Percentiles rank a stretch among this genome's conserved stretches.
These are phyloP conservation scores for Coregonus clupeaformis DNA, from an alignment of 2,113 vertebrate genomes.

Conservation along the genomic window DNA sequence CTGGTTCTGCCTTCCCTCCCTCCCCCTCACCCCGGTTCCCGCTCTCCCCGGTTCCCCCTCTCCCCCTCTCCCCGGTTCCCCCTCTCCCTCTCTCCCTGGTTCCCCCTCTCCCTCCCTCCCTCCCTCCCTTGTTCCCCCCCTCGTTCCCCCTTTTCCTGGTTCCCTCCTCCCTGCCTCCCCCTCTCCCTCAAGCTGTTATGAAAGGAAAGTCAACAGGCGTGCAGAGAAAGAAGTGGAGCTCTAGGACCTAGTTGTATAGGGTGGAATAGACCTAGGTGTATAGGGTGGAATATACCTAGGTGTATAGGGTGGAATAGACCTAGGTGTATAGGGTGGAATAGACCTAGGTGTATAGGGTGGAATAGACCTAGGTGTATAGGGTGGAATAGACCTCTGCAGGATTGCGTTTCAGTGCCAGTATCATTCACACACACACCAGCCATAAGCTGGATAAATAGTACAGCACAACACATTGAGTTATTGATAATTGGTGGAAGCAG, in stretches of 20 bases:
- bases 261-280: no score
- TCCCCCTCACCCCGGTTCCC: slow-evolving; percentile 4
- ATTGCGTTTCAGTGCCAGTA: not conserved
- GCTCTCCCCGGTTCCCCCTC: no score
- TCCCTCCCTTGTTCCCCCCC: slow-evolving; percentile 42
- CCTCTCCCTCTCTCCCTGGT: slow-evolving; percentile 37
- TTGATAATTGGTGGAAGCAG: not conserved
- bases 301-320: no score
- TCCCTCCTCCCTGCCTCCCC: not conserved
- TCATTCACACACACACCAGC: not conserved
- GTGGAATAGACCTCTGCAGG: not conserved
- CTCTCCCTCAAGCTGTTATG: slow-evolving; percentile 15
- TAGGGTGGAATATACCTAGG: slow-evolving; percentile 1
- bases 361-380: no score
- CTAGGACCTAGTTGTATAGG: not conserved
- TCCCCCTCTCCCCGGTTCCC: no score
- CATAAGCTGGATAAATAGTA: not conserved
- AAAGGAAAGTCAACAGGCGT: slow-evolving; percentile 50
- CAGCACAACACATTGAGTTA: not conserved
- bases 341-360: not conserved
- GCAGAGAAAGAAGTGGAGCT: slow-evolving; percentile 36
- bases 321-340: no score
- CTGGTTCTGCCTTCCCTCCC: no score
- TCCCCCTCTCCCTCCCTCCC: slow-evolving; percentile 38
- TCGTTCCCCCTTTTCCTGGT: not conserved